Evolutionary conservation across 2,888 invertebrate genomes (phyloP).

Genomic region (Bugula neritina): DNA sequence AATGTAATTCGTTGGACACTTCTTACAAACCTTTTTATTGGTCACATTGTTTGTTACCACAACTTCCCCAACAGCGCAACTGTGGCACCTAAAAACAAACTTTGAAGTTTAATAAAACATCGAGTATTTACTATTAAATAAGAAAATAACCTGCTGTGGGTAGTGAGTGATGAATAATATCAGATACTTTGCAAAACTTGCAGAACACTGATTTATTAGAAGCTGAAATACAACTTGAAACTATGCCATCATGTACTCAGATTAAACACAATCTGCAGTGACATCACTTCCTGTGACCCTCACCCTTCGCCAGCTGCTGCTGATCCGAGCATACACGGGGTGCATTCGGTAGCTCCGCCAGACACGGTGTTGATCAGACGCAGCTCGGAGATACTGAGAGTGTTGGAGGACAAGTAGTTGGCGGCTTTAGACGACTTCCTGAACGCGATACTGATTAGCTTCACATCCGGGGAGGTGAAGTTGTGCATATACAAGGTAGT

Average conservation of each 20-base stretch:
- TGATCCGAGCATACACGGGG: constrained; percentile 54
- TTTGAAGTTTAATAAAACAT: no score
- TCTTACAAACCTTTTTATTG: constrained; percentile 46
- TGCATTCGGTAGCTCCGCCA: constrained; percentile 58
- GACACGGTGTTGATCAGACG: constrained; percentile 59
- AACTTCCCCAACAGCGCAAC: constrained; percentile 58
- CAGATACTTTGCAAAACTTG: no score
- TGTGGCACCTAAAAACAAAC: constrained; percentile 40
- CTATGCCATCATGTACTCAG: no score
- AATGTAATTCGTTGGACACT: constrained; percentile 51
- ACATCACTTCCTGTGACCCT: no score
- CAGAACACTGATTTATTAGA: no score
- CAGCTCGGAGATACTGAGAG: constrained; percentile 57
- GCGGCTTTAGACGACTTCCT: background rate
- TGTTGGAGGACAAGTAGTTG: constrained; percentile 33
- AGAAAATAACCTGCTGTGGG: no score
- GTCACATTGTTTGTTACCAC: constrained; percentile 50
- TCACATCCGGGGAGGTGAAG: background rate
- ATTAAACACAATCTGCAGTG: no score
- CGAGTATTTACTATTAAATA: no score
- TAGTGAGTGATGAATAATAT: no score
- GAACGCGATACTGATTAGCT: background rate
- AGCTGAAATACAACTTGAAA: no score
- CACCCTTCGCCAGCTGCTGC: constrained; percentile 39
- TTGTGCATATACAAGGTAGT: background rate